A percentile compares a stretch with the other conserved stretches of the same genome.
These are phyloP conservation scores for Harpia harpyja DNA, from an alignment of 2,797 vertebrate genomes.

Conservation along the genomic window DNA sequence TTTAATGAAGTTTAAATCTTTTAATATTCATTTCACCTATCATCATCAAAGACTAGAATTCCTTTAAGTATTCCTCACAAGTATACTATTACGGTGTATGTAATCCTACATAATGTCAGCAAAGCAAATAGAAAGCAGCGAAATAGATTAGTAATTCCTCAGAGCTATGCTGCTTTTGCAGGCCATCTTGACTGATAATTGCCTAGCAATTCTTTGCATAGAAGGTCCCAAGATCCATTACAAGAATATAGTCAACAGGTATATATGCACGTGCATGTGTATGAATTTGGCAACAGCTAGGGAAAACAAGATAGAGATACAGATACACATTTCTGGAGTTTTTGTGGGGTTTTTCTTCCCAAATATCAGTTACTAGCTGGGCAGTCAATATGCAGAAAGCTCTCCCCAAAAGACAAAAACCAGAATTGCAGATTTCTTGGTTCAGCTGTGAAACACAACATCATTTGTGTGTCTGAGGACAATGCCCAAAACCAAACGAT, in stretches of 20 bases:
- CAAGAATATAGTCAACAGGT: background rate
- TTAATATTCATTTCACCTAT: background rate
- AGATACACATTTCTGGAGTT: background rate
- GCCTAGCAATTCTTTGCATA: background rate
- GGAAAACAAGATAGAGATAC: background rate
- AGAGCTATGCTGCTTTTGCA: background rate
- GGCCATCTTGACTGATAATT: background rate
- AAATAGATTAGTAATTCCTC: background rate
- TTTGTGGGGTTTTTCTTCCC: no score
- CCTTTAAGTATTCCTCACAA: background rate
- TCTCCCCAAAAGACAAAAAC: background rate
- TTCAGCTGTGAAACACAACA: background rate
- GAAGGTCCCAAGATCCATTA: background rate
- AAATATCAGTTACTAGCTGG: background rate
- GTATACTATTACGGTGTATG: background rate
- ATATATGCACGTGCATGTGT: accelerated
- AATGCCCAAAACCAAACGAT: background rate
- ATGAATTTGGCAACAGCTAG: background rate
- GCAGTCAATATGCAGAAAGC: background rate
- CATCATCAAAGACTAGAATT: background rate
- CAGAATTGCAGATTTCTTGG: background rate
- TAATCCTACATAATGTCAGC: background rate
- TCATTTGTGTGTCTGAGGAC: background rate
- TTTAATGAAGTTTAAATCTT: background rate
- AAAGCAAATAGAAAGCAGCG: background rate